Evolutionary conservation across 37 sponge, comb jelly and placozoan genomes (phyloP).

Genomic region (Hexactinellida sp.): DNA sequence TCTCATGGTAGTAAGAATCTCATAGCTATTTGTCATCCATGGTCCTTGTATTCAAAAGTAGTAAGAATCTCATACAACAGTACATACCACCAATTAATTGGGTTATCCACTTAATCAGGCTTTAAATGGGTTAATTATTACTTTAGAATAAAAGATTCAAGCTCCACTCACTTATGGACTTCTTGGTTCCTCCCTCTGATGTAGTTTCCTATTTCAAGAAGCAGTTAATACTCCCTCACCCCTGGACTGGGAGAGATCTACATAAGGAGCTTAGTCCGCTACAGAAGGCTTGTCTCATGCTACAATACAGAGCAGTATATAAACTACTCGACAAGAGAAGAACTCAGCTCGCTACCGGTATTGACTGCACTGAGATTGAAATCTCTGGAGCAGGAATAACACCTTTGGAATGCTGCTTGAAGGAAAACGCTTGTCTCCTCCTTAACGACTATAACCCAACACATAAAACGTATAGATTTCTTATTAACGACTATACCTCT

Average conservation of each 20-base stretch:
- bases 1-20: too few species aligned
- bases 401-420: background rate
- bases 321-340: background rate
- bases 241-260: background rate
- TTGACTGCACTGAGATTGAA: background rate
- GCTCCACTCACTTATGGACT: too few species aligned
- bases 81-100: too few species aligned
- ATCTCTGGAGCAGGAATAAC: background rate
- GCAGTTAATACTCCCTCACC: background rate
- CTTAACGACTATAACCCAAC: background rate
- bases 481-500: background rate
- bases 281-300: background rate
- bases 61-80: too few species aligned
- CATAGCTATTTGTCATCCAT: too few species aligned
- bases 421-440: background rate
- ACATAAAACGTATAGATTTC: background rate
- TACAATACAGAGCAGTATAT: background rate
- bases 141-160: too few species aligned
- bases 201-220: background rate
- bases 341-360: background rate
- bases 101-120: too few species aligned
- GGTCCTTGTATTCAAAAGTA: too few species aligned
- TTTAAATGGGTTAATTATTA: too few species aligned
- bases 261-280: background rate
- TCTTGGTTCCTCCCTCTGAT: background rate